Base-by-base conservation (phyloP, 2,797 vertebrate genomes). In the Choloepus didactylus region DNA sequence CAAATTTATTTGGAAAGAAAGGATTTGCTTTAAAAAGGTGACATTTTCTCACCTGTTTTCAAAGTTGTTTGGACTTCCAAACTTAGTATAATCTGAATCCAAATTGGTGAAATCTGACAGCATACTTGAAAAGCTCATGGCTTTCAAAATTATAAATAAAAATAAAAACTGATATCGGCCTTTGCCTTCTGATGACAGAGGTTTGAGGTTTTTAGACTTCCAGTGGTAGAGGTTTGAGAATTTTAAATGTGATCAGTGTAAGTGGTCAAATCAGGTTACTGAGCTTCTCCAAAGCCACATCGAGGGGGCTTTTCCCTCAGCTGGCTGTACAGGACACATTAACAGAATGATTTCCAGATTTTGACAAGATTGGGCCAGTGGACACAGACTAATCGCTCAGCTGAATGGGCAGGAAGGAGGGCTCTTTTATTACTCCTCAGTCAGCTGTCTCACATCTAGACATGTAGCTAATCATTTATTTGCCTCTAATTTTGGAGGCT, bases 401-500 rank as follows among this genome's bases (percentile, higher is more conserved):
- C 31, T 54, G n/a, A 91, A 46, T 12, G 67, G 4, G 56, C 19
- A 51, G 70, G 54, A 0, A 5, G 64, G 25, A 62, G 64, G 11
- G 31, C 80, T 59, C 3, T 70, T 91, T 84, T 95, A 91, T 56
- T 81, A 93, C 56, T 87, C 14, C 4, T 25, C 76, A 2, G 25
- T 97, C 94, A 92, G 67, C 19, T 85, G 31, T 87, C 44, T 2
- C 25, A 25, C 21, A 15, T 4, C 51, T 94, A 87, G 84, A 95
- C 56, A 92, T 64, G 59, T 96, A 80, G 10, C 5, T 95, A 83
- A 79, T 81, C 18, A 73, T 80, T 97, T 95, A 83, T 96, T 95
- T 88, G 80, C 29, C 21, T 95, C 62, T 64, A 88, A 66, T 44
- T 96, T 96, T 96, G 60, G 80, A 96, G 90, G n/a, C 59, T 82